phyloP scores from a whole-genome alignment of 2,888 invertebrate genomes.

The Lepetodrilus schrolli region DNA sequence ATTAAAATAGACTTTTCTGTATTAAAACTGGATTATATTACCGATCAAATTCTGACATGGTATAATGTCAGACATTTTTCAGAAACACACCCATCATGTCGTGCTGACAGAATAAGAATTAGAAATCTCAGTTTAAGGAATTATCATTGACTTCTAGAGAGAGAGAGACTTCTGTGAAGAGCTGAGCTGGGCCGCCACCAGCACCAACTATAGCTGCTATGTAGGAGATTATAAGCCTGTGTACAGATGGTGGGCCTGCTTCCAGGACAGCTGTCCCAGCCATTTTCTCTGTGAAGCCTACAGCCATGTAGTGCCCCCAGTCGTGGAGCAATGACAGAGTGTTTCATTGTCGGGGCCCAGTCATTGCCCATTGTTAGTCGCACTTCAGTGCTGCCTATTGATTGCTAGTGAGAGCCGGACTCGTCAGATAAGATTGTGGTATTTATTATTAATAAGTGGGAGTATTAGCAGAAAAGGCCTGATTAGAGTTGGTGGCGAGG shows the following conservation, averaged over 20 bases:
- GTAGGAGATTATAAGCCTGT: too few relatives aligned
- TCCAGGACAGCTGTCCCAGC: neutral
- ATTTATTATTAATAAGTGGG: constrained; percentile 26
- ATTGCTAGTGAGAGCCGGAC: constrained; percentile 11
- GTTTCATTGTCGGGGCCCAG: neutral
- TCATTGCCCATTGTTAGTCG: neutral
- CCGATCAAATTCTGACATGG: too few relatives aligned
- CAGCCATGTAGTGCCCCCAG: neutral
- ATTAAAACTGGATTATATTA: too few relatives aligned
- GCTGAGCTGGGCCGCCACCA: too few relatives aligned
- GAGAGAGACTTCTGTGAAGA: too few relatives aligned
- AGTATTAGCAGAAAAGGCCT: constrained; percentile 21
- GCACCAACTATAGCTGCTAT: neutral
- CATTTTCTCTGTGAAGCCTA: too few relatives aligned
- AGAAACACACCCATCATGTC: too few relatives aligned
- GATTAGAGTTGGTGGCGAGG: constrained; percentile 15
- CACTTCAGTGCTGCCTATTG: neutral
- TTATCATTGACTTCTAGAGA: too few relatives aligned
- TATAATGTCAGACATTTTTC: too few relatives aligned
- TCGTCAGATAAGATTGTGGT: constrained; percentile 22
- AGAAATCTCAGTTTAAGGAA: too few relatives aligned
- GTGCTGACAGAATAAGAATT: too few relatives aligned
- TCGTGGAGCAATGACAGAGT: neutral
- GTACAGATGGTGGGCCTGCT: neutral
- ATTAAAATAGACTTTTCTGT: too few relatives aligned